Base-by-base conservation (phyloP, 2,113 vertebrate genomes). In the Propithecus coquereli region DNA sequence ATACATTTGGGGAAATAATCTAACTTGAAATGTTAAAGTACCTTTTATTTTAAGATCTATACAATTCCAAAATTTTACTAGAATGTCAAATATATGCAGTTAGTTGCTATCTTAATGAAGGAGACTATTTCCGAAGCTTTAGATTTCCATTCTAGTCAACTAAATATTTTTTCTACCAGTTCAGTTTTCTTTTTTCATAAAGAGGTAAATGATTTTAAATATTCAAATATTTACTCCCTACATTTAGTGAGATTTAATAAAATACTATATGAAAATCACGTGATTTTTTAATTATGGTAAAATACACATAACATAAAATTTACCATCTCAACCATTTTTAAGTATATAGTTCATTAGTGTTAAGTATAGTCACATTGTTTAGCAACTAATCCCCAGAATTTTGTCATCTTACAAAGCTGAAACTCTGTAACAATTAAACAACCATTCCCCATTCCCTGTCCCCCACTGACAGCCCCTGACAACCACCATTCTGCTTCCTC, bases 161-260 rank as follows among this genome's bases (percentile, higher is more conserved):
- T 73, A 47, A 47, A 81, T 54, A 57, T 88, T 63, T 17, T 50
- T 70, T 76, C 45, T 73, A 92, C 20, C 37, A 74, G 3, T 43
- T 5, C 16, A 87, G 25, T 65, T 94, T 86, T 86, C 17, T 63
- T 71, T 82, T 91, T 76, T 32, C 8, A 59, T 32, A 59, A 82
- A 77, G 8, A 85, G 8, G 50, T 32, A 84, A 80, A 76, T 52
- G 85, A 8, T 83, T 77, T 88, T 47, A 91, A 91, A 66, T 59
- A 61, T 77, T 70, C 7, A 93, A 47, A 43, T 6, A 68, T 86
- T 93, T 68, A 50, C 25, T 79, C 34, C 84, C 94, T 85, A 54
- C 47, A 83, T 80, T 92, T 85, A 87, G 65, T 82, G 57, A 95
- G 57, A 63, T 34, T 91, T 82, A 95, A 70, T 87, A 70, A 63